Base-by-base conservation (phyloP, 2,888 invertebrate species). In the Scelioninae gen. 1 region DNA sequence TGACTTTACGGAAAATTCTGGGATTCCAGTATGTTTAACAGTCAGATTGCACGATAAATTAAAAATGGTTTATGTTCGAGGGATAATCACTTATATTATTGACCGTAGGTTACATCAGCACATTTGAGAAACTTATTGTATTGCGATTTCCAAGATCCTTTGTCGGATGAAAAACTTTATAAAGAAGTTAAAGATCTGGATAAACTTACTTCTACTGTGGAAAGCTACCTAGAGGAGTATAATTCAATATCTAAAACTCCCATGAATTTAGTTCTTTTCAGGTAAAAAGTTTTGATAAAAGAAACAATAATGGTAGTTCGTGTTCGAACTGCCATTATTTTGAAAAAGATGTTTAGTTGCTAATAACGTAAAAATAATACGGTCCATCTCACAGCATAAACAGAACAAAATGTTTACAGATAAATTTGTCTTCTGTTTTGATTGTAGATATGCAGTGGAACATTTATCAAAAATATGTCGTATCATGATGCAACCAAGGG, bases 171-270 rank as follows among this genome's bases (percentile, higher is more conserved):
- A 89, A 98, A 98, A 90, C 94, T 96, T 88, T 92, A 92, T 56
- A 65, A 47, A 34, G 98, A 98, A 93, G 97, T 98, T 0, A 93
- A 94, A 1, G 96, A 98, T 91, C 93, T 98, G 90, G 96, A 97
- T 55, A 94, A 95, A 85, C 93, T 98, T 66, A 94, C 96, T 51
- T 92, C 94, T 0, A 96, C 97, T 0, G 97, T 97, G 0, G 97
- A 98, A 84, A 95, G 96, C 0, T 98, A 96, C 93, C 93, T 98
- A 11, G 95, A 95, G 0, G 98, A 98, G 90, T 98, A 96, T 91
- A 98, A 98, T 92, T 97, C 97, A 86, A 97, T 98, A 95, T 96
- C 97, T 7, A 98, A 98, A 92, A 98, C 98, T 89, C 98, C 98
- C 0, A 98, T 98, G 98, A 96, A 97, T 92, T 94, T 98, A 71